Evolutionary conservation across 2,797 vertebrate genomes (phyloP).

Genomic region (Neostethus bicornis): DNA sequence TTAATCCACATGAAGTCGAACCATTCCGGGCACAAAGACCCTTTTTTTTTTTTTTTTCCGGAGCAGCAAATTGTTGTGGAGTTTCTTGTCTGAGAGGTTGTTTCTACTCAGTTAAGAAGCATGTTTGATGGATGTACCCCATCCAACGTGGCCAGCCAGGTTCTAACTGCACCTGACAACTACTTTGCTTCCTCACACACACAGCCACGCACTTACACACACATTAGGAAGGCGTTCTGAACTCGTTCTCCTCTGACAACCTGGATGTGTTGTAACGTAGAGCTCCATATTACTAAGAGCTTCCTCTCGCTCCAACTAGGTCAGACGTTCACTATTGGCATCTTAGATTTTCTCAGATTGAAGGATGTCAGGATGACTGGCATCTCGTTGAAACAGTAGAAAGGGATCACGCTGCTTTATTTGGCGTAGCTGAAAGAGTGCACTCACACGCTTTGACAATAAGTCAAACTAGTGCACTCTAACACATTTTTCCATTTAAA

Average conservation of each 20-base stretch:
- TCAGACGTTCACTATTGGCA: constrained; percentile 47
- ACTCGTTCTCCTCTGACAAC: constrained; percentile 29
- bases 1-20: constrained; percentile 37
- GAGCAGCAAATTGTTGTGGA: constrained; percentile 18
- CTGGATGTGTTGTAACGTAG: constrained; percentile 49
- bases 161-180: constrained; percentile 70
- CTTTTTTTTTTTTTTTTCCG: no score
- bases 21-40: constrained; percentile 24
- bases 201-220: not conserved
- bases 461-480: no score
- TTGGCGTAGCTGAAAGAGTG: constrained; percentile 6
- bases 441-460: constrained; percentile 7
- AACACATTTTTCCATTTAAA: no score
- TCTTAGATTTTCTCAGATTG: constrained; percentile 37
- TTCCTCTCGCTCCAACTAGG: constrained; percentile 56
- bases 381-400: constrained; percentile 31
- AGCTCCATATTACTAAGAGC: constrained; percentile 37
- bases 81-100: constrained; percentile 41
- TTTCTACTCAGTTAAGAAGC: constrained; percentile 48
- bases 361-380: constrained; percentile 48
- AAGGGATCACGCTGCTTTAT: not conserved
- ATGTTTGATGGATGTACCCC: constrained; percentile 60
- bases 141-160: constrained; percentile 49
- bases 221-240: not conserved
- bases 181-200: constrained; percentile 53